A percentile compares a stretch with the other conserved stretches of the same genome.
Conservation (phyloP, 2,888 invertebrate species). For the Elegia similella region DNA sequence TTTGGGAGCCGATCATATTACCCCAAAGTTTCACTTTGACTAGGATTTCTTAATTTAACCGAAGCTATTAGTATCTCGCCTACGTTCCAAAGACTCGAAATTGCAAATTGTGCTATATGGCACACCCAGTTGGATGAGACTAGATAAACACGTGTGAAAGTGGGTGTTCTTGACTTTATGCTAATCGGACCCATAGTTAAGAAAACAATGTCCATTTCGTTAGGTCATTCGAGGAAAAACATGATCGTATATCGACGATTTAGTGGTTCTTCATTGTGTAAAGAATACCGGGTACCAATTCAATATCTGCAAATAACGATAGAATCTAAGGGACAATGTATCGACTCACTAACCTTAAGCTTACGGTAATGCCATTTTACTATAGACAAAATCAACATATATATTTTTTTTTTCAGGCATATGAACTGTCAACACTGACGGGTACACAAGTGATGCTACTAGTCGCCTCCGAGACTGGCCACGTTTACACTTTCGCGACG, state of each 20-base stretch:
- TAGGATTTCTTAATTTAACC: conserved; percentile 31
- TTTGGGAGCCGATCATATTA: conserved; percentile 37
- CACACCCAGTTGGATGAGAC: conserved; percentile 16
- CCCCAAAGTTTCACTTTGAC: conserved; percentile 36
- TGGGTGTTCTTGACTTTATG: conserved; percentile 17
- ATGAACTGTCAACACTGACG: conserved; percentile 98
- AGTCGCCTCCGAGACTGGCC: conserved; percentile 99
- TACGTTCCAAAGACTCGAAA: conserved; percentile 1
- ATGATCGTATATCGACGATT: no score
- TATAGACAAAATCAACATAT: background rate
- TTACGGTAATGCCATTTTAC: background rate
- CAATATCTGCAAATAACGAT: no score
- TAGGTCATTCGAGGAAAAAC: background rate
- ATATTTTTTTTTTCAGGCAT: conserved; percentile 87
- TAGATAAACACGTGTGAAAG: conserved; percentile 17
- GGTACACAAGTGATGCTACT: conserved; percentile 99
- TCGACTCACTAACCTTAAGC: no score
- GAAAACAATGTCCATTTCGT: conserved; percentile 14
- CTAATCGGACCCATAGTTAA: conserved; percentile 13
- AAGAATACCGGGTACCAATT: no score
- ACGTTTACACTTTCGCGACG: conserved; percentile 99
- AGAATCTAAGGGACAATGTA: no score
- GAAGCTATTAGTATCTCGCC: background rate
- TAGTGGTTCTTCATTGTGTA: no score
- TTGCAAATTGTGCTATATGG: conserved; percentile 16